Conservation (phyloP, 2,113 vertebrate genomes). For the Amphiprion percula region DNA sequence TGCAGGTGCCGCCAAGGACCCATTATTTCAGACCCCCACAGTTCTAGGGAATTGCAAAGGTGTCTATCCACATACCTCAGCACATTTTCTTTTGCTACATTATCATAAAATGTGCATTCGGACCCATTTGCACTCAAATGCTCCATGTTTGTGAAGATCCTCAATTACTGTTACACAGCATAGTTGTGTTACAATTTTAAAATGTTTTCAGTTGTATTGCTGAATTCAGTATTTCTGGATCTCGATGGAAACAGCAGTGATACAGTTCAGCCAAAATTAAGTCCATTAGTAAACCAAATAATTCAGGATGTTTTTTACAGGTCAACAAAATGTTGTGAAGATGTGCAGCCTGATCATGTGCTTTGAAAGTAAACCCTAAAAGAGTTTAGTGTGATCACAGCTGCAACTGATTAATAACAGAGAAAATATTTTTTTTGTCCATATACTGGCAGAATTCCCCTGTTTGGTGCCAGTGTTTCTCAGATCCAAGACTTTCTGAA, state of each 20-base stretch:
- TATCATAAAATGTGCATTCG: conserved; percentile 70
- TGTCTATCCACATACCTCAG: conserved; percentile 74
- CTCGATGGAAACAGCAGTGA: neutral
- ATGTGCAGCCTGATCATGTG: no score
- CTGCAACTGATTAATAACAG: no score
- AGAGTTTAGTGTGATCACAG: no score
- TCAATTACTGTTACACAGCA: neutral
- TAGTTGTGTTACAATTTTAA: neutral
- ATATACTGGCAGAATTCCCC: no score
- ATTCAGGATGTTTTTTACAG: no score
- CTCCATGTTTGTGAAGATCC: conserved; percentile 3
- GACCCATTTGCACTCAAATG: conserved; percentile 27
- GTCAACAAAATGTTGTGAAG: no score
- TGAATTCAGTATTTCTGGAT: neutral
- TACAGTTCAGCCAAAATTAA: neutral
- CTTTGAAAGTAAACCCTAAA: no score
- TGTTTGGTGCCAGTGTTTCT: no score
- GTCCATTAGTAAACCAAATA: neutral
- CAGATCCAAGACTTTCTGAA: no score
- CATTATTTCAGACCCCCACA: conserved; percentile 85
- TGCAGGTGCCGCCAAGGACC: conserved; percentile 74
- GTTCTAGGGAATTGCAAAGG: conserved; percentile 81
- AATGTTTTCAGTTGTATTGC: no score
- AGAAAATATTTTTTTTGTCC: no score
- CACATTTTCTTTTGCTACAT: conserved; percentile 67